Conservation (phyloP, 2,113 vertebrate genomes). For the Paracanthobrama guichenoti region DNA sequence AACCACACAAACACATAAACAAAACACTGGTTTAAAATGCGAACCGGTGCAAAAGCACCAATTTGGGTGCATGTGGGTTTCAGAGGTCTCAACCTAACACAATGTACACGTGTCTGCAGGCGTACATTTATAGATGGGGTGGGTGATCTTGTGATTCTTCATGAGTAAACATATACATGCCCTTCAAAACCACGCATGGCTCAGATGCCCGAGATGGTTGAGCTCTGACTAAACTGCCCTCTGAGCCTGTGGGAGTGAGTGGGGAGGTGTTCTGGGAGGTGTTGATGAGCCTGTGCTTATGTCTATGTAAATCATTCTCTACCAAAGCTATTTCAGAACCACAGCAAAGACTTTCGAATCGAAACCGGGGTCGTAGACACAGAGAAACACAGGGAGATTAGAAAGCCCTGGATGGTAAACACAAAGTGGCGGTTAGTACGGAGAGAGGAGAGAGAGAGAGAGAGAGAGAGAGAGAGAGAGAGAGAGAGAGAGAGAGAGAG, state of each 20-base stretch:
- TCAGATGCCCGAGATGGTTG: constrained; percentile 46
- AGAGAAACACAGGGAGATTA: constrained; percentile 2
- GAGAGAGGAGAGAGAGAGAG: constrained; percentile 38
- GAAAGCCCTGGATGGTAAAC: constrained; percentile 5
- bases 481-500: constrained; percentile 37
- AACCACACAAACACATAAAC: background rate
- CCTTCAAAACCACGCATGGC: constrained; percentile 27
- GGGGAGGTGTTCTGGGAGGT: constrained; percentile 50
- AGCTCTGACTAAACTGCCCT: constrained; percentile 50
- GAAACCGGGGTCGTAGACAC: constrained; percentile 30
- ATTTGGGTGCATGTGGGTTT: background rate
- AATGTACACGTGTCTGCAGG: background rate
- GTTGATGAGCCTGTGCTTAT: constrained; percentile 45
- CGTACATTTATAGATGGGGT: constrained; percentile 5
- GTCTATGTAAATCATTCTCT: constrained; percentile 49
- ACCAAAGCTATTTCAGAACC: constrained; percentile 47
- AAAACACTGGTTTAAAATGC: background rate
- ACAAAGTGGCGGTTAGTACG: constrained; percentile 34
- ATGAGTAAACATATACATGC: constrained; percentile 27
- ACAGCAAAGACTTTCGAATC: constrained; percentile 27
- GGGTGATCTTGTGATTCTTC: constrained; percentile 13
- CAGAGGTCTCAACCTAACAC: constrained; percentile 23
- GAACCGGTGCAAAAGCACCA: background rate
- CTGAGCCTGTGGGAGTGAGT: constrained; percentile 50
- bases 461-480: constrained; percentile 26